Evolutionary conservation across 2,888 invertebrate genomes (phyloP), one percentile per base, ranked within the genome.

Genomic region (Erannis defoliaria): DNA sequence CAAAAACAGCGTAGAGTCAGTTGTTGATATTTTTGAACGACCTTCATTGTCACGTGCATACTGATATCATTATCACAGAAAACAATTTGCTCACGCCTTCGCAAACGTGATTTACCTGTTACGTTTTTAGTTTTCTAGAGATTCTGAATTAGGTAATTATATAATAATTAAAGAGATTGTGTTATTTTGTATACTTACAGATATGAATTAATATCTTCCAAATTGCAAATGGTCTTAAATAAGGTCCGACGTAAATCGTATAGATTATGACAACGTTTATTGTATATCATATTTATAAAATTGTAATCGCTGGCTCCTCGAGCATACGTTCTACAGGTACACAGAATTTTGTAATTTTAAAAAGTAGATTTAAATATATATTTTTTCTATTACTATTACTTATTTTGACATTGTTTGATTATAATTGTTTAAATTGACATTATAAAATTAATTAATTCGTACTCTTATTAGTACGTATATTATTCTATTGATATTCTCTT

Each of bases 41-140:
- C 66, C 66, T 66, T 57, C 66, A 66, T 40, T 50, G 54, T 62
- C 59, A 64, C 64, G 50, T 54, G 53, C 45, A 37, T 16, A 18
- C 37, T 48, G 48, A 33, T 60, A 55, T 63, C 54, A 40, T 55
- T 50, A 63, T 55, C 62, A 57, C 14, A 16, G 19, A 42, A 21
- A 1, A 43, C 26, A 31, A 54, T 42, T 49, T 18, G 19, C 35
- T 61, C 60, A 60, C 55, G 49, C 19, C 40, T 48, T 49, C n/a
- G 9, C 12, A 55, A 38, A 59, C 59, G 59, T 59, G 60, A 42
- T 43, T 19, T 42, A 18, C 5, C 8, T 37, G 43, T 45, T 18
- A 35, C 37, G 4, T 45, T 46, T 46, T 42, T 48, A 5, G 8
- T 37, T 56, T 40, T 29, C 8, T 8, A 6, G 29, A 43, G 31